Conservation (phyloP, 2,797 vertebrate species). For the Enteromius mattozi region DNA sequence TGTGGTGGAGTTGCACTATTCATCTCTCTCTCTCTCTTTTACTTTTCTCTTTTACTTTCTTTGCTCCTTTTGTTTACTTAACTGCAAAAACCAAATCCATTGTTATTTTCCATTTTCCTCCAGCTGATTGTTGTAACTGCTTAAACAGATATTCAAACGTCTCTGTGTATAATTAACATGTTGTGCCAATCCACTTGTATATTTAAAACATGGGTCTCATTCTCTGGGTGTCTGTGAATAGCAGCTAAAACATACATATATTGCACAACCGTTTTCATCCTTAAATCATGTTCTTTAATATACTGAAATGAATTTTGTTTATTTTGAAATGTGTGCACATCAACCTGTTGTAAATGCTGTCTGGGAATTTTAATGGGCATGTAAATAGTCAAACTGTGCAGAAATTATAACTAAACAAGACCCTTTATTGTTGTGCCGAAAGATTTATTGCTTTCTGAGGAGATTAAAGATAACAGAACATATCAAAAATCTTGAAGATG, state of each 20-base stretch:
- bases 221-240: background rate
- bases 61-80: background rate
- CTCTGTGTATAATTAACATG: background rate
- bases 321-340: background rate
- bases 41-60: background rate
- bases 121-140: background rate
- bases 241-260: background rate
- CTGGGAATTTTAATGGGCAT: background rate
- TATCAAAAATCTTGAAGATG: background rate
- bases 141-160: background rate
- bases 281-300: background rate
- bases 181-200: background rate
- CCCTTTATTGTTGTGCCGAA: background rate
- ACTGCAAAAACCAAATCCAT: background rate
- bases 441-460: background rate
- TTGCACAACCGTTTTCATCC: background rate
- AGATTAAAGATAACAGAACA: background rate
- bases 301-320: background rate
- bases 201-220: background rate
- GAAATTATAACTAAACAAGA: background rate
- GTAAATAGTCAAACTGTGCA: background rate
- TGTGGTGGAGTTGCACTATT: background rate
- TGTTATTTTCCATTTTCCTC: background rate
- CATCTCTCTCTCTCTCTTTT: background rate
- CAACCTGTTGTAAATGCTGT: background rate